These are phyloP conservation scores for Scylla paramamosain DNA, from an alignment of 1,140 invertebrate species.

Conservation along the genomic window DNA sequence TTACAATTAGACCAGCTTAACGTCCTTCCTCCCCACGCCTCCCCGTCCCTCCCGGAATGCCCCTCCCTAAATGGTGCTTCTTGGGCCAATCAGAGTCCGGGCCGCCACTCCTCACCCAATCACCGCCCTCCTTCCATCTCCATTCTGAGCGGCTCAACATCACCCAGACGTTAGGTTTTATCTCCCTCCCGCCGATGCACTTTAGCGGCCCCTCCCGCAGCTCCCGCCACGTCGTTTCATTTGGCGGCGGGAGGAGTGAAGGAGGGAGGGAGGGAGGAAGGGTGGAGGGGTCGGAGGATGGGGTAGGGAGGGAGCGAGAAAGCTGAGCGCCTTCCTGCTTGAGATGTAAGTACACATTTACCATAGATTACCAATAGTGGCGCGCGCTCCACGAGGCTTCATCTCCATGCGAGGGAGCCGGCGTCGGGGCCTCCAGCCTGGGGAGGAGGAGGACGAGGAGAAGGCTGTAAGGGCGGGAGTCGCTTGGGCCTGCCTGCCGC, in stretches of 20 bases:
- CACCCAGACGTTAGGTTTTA: conserved; percentile 61
- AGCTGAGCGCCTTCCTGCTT: conserved; percentile 57
- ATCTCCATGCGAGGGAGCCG: conserved; percentile 63
- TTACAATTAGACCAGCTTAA: conserved; percentile 67
- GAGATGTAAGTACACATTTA: conserved; percentile 73
- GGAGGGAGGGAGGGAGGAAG: conserved; percentile 57
- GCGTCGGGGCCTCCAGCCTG: conserved; percentile 29
- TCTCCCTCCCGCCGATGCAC: conserved; percentile 21
- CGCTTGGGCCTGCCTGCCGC: neutral
- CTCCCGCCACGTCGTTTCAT: conserved; percentile 19
- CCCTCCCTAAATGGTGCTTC: conserved; percentile 42
- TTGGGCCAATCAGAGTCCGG: conserved; percentile 64
- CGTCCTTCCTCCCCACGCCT: conserved; percentile 29
- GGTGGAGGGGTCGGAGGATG: neutral
- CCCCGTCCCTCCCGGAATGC: conserved; percentile 32
- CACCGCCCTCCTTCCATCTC: conserved; percentile 64
- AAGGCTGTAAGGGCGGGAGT: neutral
- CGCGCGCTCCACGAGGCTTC: conserved; percentile 65
- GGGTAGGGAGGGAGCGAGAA: neutral
- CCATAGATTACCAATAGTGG: conserved; percentile 76
- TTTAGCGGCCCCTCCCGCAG: neutral
- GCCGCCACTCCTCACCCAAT: conserved; percentile 58
- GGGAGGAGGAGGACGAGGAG: neutral
- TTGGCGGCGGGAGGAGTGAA: conserved; percentile 35
- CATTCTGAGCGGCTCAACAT: conserved; percentile 45